Conservation (phyloP, 2,797 vertebrate genomes). For the Eulemur rubriventer region DNA sequence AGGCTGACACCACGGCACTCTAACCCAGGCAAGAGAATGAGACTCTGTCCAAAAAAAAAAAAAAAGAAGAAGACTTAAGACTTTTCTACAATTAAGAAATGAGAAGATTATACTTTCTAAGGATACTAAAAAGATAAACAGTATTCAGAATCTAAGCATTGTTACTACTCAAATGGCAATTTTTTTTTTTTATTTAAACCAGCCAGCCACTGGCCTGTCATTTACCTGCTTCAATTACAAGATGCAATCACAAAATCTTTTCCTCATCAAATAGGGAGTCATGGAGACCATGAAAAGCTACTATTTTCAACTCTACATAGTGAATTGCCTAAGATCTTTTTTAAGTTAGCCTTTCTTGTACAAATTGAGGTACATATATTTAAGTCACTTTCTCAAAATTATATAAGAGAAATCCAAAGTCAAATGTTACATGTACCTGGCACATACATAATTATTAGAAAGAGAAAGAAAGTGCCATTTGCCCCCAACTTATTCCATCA, state of each 20-base stretch:
- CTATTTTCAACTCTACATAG: not conserved
- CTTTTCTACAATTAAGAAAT: slow-evolving; percentile 36
- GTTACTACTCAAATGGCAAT: slow-evolving; percentile 3
- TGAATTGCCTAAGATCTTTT: not conserved
- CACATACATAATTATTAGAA: not conserved
- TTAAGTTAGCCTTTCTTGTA: slow-evolving; percentile 6
- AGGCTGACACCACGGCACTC: no score
- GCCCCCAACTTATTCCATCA: not conserved
- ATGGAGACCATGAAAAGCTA: slow-evolving; percentile 16
- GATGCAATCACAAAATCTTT: slow-evolving; percentile 20
- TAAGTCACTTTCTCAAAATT: slow-evolving; percentile 47
- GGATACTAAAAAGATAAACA: slow-evolving; percentile 4
- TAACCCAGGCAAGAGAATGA: no score
- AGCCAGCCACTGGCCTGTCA: slow-evolving; percentile 3
- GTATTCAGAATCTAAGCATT: not conserved
- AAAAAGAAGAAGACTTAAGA: not conserved
- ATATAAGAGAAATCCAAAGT: slow-evolving; percentile 34
- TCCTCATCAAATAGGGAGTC: not conserved
- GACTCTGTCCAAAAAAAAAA: no score
- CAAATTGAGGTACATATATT: not conserved
- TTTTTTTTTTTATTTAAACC: slow-evolving; percentile 44
- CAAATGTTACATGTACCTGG: not conserved
- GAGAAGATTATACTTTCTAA: slow-evolving; percentile 22
- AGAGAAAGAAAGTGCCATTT: not conserved
- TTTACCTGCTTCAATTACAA: slow-evolving; percentile 54